Evolutionary conservation across 1,140 invertebrate species (phyloP), one percentile per base, ranked within the genome.

Genomic region (Drosophila navojoa): DNA sequence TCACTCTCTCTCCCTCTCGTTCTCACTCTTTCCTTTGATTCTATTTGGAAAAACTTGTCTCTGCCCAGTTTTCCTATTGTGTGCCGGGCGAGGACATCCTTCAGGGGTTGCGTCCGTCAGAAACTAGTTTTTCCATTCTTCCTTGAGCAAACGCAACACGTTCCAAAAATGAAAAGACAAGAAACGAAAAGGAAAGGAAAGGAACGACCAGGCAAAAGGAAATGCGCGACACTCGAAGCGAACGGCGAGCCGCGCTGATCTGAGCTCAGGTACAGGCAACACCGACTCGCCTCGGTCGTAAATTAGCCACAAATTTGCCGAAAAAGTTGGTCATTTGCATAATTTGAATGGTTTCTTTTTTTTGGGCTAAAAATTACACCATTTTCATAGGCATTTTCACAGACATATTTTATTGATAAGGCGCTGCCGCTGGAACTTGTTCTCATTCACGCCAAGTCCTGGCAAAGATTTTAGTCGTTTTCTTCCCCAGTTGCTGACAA

Each of bases 281-380:
- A n/a, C 32, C 6, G 6, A 9, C 32, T 32, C 32, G 32, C 5
- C 35, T 38, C 35, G 35, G 10, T 32, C 85, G 76, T 89, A 89
- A 89, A 89, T 89, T 89, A 89, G 84, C 84, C 85, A 80, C 84
- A 89, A 89, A 89, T 89, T 89, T 89, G 84, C 79, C 84, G 84
- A 72, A 89, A 87, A 85, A 89, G 35, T 73, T 79, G 58, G 38
- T 54, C 49, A 86, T 87, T 87, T 84, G 78, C 84, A 87, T 87
- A 89, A 84, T 79, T 77, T 79, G 58, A 71, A 86, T 44, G 45
- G 10, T 38, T 70, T 44, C 16, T 55, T 13, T 40, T 52, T 6
- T 86, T 82, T 82, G 63, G 84, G 72, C 25, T 66, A 64, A 87
- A 81, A 87, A 84, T 72, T 87, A 77, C 63, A 74, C 62, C 62